Evolutionary conservation across 1,140 invertebrate genomes (phyloP), one percentile per base, ranked within the genome.

Genomic region (Hyles euphorbiae): DNA sequence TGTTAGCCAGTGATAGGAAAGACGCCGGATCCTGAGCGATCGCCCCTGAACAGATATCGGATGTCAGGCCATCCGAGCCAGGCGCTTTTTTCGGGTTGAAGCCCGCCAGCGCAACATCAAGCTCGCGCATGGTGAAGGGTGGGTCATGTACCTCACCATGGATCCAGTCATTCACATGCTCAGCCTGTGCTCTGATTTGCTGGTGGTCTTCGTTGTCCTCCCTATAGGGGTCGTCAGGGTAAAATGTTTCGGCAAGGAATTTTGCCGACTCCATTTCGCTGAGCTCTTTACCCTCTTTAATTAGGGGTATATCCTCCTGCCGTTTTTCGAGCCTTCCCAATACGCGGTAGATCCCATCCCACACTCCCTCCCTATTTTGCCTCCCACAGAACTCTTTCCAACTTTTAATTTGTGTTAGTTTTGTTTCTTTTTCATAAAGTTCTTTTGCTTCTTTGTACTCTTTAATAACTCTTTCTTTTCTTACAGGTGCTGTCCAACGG

Each of bases 1-100:
- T 56, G 11, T 61, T 61, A 4, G 33, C 3, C n/a, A 61, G 40
- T 8, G 49, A 9, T 22, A 57, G 55, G 34, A 33, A 43, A 9
- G 36, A 36, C 1, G 22, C 50, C 2, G 54, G 40, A 43, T 56
- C 50, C 2, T n/a, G 9, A 3, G 0, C 7, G 36, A 61, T 57
- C 1, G 36, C 33, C 10, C 33, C n/a, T 3, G 10, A 1, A 48
- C 54, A 56, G 9, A 61, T 61, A 11, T 61, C 60, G 1, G 60
- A 48, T 0, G 60, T 61, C 40, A 61, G 43, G 5, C 60, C 60
- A 9, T 61, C 60, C 3, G 12, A 34, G 3, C 60, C 55, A 10
- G 60, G 60, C 10, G 60, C 67, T 68, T 65, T 22, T 36, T 63
- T 68, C 1, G 67, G 63, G 12, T 64, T 65, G n/a, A 64, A 64